phyloP scores from a whole-genome alignment of 2,888 invertebrate species.

The Drosophila meridiana region DNA sequence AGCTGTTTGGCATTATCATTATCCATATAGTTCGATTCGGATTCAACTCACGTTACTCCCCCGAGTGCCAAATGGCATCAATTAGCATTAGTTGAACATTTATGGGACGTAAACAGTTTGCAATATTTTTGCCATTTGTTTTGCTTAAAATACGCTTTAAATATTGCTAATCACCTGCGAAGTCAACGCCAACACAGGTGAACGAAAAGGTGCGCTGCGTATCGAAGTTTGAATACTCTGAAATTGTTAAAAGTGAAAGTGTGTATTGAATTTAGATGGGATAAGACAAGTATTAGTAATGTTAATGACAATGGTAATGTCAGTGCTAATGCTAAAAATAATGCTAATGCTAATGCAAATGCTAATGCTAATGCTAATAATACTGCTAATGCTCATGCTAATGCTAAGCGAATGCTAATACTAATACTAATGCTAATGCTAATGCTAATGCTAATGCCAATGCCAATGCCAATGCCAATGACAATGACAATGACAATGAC shows the following conservation, averaged over 20 bases:
- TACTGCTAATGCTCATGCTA: background rate
- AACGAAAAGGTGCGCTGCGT: background rate
- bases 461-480: background rate
- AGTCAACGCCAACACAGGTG: constrained; percentile 29
- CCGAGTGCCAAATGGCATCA: constrained; percentile 30
- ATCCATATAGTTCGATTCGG: background rate
- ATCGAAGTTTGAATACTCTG: constrained; percentile 17
- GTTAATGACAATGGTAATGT: background rate
- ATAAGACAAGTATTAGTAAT: background rate
- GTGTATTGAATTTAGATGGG: background rate
- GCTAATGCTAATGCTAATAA: background rate
- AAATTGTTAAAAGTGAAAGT: background rate
- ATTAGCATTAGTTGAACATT: constrained; percentile 48
- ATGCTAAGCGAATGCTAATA: too few relatives aligned
- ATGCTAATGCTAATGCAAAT: background rate
- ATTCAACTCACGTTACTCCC: constrained; percentile 41
- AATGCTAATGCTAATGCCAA: background rate
- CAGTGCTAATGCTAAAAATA: background rate
- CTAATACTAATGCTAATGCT: background rate
- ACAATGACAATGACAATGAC: background rate
- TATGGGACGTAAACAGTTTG: constrained; percentile 26
- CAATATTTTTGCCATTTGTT: constrained; percentile 52
- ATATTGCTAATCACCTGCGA: constrained; percentile 63
- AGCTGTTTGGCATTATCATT: constrained; percentile 28
- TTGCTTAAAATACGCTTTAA: constrained; percentile 53